Percentiles rank a stretch among this genome's conserved stretches.
phyloP scores from a whole-genome alignment of 2,113 vertebrate species.

The Actenoides hombroni region DNA sequence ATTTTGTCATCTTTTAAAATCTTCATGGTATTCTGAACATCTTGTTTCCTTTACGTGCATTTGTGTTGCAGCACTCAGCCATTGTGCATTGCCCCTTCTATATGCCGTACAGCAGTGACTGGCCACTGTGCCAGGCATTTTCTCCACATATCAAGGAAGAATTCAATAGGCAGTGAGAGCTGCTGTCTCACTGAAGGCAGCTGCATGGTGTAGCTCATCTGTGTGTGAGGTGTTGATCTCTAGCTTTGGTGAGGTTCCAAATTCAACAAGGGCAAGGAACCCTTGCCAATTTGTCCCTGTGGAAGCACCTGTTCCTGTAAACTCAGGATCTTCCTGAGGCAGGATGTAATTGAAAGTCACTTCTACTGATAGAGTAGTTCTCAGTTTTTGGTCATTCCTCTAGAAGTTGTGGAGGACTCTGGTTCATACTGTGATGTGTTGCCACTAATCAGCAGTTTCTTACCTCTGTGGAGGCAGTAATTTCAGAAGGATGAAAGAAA shows the following conservation, averaged over 20 bases:
- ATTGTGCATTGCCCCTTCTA: background rate
- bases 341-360: background rate
- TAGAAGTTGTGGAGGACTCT: background rate
- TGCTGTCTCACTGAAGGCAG: background rate
- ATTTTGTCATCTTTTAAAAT: background rate
- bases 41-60: fast-evolving
- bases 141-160: background rate
- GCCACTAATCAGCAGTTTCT: background rate
- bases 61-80: background rate
- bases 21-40: background rate
- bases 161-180: background rate
- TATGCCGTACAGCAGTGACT: background rate
- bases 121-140: fast-evolving
- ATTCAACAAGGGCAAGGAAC: background rate
- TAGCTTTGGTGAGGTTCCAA: background rate
- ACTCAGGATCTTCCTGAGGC: background rate
- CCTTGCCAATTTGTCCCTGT: background rate
- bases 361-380: background rate
- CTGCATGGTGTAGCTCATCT: background rate
- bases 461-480: background rate
- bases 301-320: background rate
- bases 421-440: background rate
- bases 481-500: background rate
- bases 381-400: background rate
- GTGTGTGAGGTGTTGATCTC: background rate